Conservation (phyloP, 2,888 invertebrate species). For the Spialia ferax region DNA sequence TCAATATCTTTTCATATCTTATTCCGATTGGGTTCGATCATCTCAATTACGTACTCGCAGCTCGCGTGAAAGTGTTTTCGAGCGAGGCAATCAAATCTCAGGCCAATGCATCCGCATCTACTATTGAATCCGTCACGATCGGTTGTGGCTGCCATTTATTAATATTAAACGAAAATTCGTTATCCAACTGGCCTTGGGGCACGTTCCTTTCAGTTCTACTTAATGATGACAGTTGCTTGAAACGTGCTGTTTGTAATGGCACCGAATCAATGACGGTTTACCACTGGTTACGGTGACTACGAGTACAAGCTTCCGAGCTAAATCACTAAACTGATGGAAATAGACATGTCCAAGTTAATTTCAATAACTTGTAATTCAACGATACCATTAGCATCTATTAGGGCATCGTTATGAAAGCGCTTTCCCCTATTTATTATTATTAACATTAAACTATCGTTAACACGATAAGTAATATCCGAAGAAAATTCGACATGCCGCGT, state of each 20-base stretch:
- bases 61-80: conserved; percentile 71
- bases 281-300: conserved; percentile 62
- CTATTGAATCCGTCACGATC: conserved; percentile 76
- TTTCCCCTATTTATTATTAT: conserved; percentile 46
- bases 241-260: conserved; percentile 76
- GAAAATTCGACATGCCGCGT: conserved; percentile 81
- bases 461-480: conserved; percentile 69
- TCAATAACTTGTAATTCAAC: conserved; percentile 18
- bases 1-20: conserved; percentile 60
- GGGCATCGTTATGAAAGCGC: conserved; percentile 32
- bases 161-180: conserved; percentile 85
- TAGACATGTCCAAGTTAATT: conserved; percentile 13
- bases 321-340: conserved; percentile 18
- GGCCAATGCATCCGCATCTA: conserved; percentile 71
- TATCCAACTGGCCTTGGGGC: conserved; percentile 82
- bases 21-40: conserved; percentile 64
- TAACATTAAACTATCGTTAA: conserved; percentile 40
- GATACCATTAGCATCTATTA: conserved; percentile 40
- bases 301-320: conserved; percentile 60
- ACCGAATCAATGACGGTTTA: conserved; percentile 65
- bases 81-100: conserved; percentile 57
- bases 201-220: conserved; percentile 82
- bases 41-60: conserved; percentile 54
- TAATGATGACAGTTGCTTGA: conserved; percentile 83
- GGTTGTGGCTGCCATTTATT: conserved; percentile 78